These are phyloP conservation scores for Centropus unirufus DNA, from an alignment of 2,113 vertebrate genomes.

Conservation along the genomic window DNA sequence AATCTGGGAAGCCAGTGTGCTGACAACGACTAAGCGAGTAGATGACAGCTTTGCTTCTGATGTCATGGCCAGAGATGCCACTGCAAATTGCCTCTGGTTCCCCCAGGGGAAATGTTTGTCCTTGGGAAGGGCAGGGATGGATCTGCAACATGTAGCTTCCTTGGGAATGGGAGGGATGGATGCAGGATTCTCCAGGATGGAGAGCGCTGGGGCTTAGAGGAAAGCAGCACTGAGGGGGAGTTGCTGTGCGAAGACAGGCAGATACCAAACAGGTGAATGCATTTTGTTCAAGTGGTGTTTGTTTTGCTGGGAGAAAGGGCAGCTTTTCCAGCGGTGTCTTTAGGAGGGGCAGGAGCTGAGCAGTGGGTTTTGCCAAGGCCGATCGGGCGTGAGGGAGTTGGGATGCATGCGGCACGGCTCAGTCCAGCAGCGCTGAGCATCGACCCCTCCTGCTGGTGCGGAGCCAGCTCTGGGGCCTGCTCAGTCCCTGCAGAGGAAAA, in stretches of 20 bases:
- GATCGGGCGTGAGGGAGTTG: rapidly evolving
- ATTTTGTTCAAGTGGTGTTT: rapidly evolving
- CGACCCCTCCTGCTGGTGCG: no score
- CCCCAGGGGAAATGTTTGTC: background rate
- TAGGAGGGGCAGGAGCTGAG: no score
- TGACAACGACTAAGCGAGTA: rapidly evolving
- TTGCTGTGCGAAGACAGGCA: background rate
- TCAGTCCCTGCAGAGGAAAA: no score
- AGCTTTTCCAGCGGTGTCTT: rapidly evolving
- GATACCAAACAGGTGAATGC: rapidly evolving
- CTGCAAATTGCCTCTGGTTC: rapidly evolving
- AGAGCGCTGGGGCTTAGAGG: background rate
- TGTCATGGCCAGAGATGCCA: background rate
- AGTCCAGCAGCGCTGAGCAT: background rate
- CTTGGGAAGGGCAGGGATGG: background rate
- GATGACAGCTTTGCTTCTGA: background rate
- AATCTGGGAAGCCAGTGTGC: background rate
- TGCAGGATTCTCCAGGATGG: background rate
- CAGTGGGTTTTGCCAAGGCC: background rate
- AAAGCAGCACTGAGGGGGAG: background rate
- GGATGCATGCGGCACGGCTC: rapidly evolving
- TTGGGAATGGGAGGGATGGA: background rate
- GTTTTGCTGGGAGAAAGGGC: background rate
- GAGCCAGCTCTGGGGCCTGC: no score
- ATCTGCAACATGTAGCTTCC: background rate